phyloP scores from a whole-genome alignment of 1,140 invertebrate genomes.

The Megalopta genalis region DNA sequence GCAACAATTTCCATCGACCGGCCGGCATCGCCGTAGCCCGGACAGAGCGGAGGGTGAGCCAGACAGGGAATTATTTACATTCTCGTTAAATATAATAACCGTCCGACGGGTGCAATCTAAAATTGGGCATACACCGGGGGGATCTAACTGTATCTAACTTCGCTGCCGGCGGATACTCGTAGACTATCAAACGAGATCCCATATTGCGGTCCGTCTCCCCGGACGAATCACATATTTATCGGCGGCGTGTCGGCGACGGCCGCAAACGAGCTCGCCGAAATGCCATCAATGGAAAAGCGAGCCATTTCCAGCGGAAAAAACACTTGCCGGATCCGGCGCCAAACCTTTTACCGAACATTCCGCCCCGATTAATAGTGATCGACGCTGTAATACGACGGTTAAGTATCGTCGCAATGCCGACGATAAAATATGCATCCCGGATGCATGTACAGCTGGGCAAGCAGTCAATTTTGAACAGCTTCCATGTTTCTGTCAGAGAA shows the following conservation, averaged over 20 bases:
- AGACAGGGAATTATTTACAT: slow-evolving; percentile 33
- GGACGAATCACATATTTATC: slow-evolving; percentile 39
- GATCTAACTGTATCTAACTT: slow-evolving; percentile 61
- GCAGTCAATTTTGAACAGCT: too few relatives aligned
- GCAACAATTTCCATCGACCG: slow-evolving; percentile 23
- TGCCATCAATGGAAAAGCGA: slow-evolving; percentile 24
- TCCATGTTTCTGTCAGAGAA: too few relatives aligned
- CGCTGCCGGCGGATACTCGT: slow-evolving; percentile 29
- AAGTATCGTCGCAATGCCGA: too few relatives aligned
- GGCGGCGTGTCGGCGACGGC: neutral
- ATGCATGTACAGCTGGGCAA: too few relatives aligned
- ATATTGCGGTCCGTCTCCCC: slow-evolving; percentile 21
- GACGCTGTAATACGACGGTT: too few relatives aligned
- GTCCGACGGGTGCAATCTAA: slow-evolving; percentile 35
- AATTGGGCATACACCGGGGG: slow-evolving; percentile 47
- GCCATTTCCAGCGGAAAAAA: neutral
- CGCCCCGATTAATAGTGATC: too few relatives aligned
- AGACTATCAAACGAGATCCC: slow-evolving; percentile 52
- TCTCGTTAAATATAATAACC: slow-evolving; percentile 58
- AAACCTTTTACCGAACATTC: too few relatives aligned
- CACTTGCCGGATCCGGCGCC: too few relatives aligned
- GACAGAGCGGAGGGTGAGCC: too few relatives aligned
- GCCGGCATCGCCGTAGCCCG: neutral
- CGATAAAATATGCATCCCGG: too few relatives aligned
- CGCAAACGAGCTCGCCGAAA: slow-evolving; percentile 11